Conservation (phyloP, 2,113 vertebrate genomes). For the Tenebrosternarchus preto region DNA sequence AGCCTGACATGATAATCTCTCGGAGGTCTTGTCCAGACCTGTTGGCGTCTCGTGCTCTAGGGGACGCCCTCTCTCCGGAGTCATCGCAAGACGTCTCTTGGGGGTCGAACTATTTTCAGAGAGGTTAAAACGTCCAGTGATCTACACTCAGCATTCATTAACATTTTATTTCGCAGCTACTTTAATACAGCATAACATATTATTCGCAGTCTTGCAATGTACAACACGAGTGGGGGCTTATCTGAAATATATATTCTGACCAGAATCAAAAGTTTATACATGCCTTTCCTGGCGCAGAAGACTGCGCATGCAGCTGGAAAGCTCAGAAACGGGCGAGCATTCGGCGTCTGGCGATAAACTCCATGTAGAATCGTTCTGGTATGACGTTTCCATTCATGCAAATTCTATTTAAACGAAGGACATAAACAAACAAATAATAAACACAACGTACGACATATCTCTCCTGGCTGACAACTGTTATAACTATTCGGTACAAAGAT, state of each 20-base stretch:
- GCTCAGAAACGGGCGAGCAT: constrained; percentile 55
- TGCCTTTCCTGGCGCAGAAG: constrained; percentile 60
- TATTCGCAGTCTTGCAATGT: too few relatives aligned
- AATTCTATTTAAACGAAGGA: background rate
- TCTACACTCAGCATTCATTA: background rate
- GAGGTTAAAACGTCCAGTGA: background rate
- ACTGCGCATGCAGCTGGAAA: constrained; percentile 53
- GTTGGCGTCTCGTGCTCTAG: constrained; percentile 54
- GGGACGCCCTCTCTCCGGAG: constrained; percentile 51
- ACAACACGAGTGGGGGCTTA: too few relatives aligned
- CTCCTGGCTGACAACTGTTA: background rate
- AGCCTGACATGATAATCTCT: constrained; percentile 1
- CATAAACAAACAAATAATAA: background rate
- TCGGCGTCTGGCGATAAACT: background rate
- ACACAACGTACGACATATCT: background rate
- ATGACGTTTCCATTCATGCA: background rate
- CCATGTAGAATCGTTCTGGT: background rate
- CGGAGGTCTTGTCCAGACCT: constrained; percentile 59
- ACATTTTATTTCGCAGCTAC: background rate
- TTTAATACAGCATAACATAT: background rate
- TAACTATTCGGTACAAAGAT: too few relatives aligned
- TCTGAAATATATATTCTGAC: too few relatives aligned
- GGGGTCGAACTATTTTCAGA: constrained; percentile 47
- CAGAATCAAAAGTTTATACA: background rate
- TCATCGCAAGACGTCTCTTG: constrained; percentile 58